Base-by-base conservation (phyloP, 2,113 vertebrate genomes). In the Larimichthys crocea region DNA sequence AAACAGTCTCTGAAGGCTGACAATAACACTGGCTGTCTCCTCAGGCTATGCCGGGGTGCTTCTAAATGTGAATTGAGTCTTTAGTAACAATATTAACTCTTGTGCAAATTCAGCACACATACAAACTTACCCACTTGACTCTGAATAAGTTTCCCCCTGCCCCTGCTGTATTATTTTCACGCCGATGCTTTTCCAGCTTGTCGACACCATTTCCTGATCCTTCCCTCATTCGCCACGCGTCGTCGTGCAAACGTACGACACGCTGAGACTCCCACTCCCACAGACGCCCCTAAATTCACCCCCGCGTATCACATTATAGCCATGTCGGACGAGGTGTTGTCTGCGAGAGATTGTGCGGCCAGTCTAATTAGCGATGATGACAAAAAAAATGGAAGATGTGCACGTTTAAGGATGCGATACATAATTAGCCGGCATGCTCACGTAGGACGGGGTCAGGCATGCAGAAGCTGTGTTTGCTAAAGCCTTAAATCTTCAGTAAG, bases 1-100 rank as follows among this genome's bases (percentile, higher is more conserved):
- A 91, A 93, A 92, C 76, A 87, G 81, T 85, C 89, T 91, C 90
- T 76, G 88, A 85, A 79, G 88, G 88, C 83, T 89, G 85, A 91
- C 89, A 91, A 84, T 88, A 92, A 92, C 68, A 84, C 73, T 31
- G 72, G 57, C 62, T 84, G 64, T 80, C 64, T 79, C 82, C 83
- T 74, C 62, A 76, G 67, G 62, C 85, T 53, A 66, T 55, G 73
- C 80, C 40, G 10, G 29, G 71, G 70, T 29, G 53, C 79, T 65
- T 72, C 55, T 63, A 77, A 88, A 87, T 80, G 72, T 76, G 82
- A 78, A 65, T 46, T 56, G 75, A 81, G 75, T 71, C 72, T 81
- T 84, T 42, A 24, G 64, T 67, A 87, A 83, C 70, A 82, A 78
- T 64, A 82, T 69, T 66, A 92, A 67, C 72, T 76, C 46, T 4